Evolutionary conservation across 2,113 vertebrate genomes (phyloP).

Genomic region (Orthonyx spaldingii): DNA sequence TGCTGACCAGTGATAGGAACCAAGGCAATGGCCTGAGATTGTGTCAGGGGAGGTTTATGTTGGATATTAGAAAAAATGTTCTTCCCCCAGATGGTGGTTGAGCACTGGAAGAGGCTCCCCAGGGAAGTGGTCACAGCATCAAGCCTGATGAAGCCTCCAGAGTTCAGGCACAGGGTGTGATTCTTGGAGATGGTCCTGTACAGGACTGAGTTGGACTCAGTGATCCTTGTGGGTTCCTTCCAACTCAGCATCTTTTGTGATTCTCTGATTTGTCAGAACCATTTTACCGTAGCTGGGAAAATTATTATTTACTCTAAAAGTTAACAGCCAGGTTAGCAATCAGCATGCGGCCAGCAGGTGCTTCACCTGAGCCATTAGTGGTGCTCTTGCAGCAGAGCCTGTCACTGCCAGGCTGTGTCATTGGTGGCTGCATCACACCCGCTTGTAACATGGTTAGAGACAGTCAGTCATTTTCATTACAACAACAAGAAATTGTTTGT

Average conservation of each 20-base stretch:
- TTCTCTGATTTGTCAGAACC: background rate
- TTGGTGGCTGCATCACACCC: background rate
- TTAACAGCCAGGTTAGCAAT: background rate
- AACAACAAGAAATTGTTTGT: background rate
- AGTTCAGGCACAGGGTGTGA: background rate
- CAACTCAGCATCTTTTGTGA: background rate
- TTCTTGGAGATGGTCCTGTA: background rate
- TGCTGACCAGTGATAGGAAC: background rate
- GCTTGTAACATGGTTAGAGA: background rate
- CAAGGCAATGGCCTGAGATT: fast-evolving
- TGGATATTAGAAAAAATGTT: background rate
- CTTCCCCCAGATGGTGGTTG: fast-evolving
- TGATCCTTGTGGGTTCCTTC: background rate
- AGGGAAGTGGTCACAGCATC: background rate
- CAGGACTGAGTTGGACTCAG: background rate
- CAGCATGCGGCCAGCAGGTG: background rate
- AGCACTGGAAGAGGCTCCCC: background rate
- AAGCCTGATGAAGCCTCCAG: background rate
- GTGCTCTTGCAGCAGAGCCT: background rate
- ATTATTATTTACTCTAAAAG: background rate
- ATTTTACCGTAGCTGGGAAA: background rate
- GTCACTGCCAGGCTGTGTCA: background rate
- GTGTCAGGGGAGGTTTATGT: fast-evolving
- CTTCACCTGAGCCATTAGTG: background rate
- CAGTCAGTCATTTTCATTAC: background rate